Evolutionary conservation across 2,797 vertebrate species (phyloP).

Genomic region (Poeciliopsis infans): DNA sequence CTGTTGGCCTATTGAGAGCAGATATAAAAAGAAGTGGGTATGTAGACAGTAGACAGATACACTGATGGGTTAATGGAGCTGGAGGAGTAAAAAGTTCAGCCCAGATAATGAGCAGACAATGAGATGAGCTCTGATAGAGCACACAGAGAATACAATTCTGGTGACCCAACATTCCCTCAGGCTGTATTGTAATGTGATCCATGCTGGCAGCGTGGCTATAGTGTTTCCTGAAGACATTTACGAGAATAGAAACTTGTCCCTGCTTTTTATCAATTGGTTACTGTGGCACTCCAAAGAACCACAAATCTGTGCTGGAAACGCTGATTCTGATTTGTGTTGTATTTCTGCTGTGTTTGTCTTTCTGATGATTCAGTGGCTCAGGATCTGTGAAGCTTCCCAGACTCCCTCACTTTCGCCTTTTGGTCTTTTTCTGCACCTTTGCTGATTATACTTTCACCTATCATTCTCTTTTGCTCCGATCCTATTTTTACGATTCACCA

Average conservation of each 20-base stretch:
- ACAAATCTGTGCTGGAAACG: constrained; percentile 17
- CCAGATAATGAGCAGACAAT: neutral
- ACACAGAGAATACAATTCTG: constrained; percentile 12
- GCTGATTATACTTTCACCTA: neutral
- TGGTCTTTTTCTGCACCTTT: neutral
- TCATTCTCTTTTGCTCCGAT: neutral
- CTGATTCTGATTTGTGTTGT: neutral
- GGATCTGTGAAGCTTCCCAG: neutral
- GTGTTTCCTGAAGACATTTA: constrained; percentile 15
- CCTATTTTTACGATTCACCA: neutral
- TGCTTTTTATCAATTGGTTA: constrained; percentile 17
- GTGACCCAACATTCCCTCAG: constrained; percentile 3
- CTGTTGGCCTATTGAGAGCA: neutral
- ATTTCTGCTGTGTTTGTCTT: constrained; percentile 8
- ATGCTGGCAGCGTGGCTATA: constrained; percentile 14
- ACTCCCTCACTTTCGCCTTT: neutral
- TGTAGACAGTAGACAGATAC: neutral
- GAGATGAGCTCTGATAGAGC: neutral
- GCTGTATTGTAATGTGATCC: constrained; percentile 22
- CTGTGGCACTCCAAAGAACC: constrained; percentile 7
- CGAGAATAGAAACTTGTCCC: constrained; percentile 21
- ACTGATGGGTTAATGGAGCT: neutral
- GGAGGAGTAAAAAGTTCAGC: neutral
- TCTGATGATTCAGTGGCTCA: constrained; percentile 1
- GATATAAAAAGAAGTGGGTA: neutral